Base-by-base conservation (phyloP, 53 echinoderm and acorn worm genomes). In the Pentamera pediparva region DNA sequence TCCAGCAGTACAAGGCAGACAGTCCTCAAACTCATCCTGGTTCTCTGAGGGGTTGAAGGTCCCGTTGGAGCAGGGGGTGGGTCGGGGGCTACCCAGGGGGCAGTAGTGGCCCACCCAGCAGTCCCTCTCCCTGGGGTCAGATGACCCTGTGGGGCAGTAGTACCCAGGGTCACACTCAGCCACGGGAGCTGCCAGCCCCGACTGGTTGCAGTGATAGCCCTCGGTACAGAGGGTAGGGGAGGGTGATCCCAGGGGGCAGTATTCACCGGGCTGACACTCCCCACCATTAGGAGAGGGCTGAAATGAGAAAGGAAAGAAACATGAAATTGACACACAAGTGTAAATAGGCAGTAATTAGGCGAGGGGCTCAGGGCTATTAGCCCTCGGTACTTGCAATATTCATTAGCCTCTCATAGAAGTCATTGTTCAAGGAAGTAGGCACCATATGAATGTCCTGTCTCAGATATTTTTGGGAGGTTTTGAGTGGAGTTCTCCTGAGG, bases 31-130 rank as follows among this genome's bases (percentile, higher is more conserved):
- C 34, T 80, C 80, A 43, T 96, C 98, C 75, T 88, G 85, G 49
- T 88, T 91, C 29, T 37, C 76, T 3, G 91, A 79, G 0, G 91
- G 91, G 58, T 88, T 91, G 65, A 91, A 96, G 2, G 98, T 96
- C 36, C 98, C 98, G 27, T 96, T 96, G 52, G 85, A 82, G 63
- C 98, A 96, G 0, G 86, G 88, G 26, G 55, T 64, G 4, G 98
- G 91, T 15, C 78, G 59, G 35, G 27, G 53, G 12, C 78, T 96
- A 11, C 83, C 98, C 63, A 20, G 28, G 0, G 88, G 91, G 55
- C 98, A 96, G 78, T 89, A 92, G 56, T 91, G 83, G 26, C 98
- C 98, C 3, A 91, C 88, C 8, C 88, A 73, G 58, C 98, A 96
- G 43, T 84, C 85, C 35, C 38, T 57, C 78, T 96, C 63, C 37